phyloP scores from a whole-genome alignment of 2,888 invertebrate genomes.

The Corythucha ciliata region DNA sequence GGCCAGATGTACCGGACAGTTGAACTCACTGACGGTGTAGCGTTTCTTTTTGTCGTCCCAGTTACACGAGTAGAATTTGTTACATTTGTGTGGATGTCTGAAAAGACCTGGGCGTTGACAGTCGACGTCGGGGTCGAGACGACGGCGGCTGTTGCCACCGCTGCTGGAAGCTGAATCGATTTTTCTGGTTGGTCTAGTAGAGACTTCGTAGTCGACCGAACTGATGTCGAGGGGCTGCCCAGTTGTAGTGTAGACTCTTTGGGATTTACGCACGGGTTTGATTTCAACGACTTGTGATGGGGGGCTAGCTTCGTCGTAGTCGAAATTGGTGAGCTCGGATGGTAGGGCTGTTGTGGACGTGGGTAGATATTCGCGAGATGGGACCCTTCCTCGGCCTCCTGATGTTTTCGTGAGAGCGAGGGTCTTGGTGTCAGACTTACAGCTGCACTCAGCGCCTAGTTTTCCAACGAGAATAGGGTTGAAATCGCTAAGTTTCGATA shows the following conservation, averaged over 20 bases:
- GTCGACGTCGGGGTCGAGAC: slow-evolving; percentile 41
- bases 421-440: slow-evolving; percentile 47
- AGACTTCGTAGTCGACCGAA: slow-evolving; percentile 21
- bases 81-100: slow-evolving; percentile 64
- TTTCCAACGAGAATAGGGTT: slow-evolving; percentile 61
- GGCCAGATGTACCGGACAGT: slow-evolving; percentile 67
- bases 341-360: slow-evolving; percentile 27
- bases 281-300: slow-evolving; percentile 29
- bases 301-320: slow-evolving; percentile 22
- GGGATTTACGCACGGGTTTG: slow-evolving; percentile 30
- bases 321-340: slow-evolving; percentile 20
- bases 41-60: slow-evolving; percentile 69
- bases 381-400: slow-evolving; percentile 39
- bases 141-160: not conserved
- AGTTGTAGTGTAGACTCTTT: slow-evolving; percentile 30
- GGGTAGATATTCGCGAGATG: slow-evolving; percentile 27
- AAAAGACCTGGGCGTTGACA: slow-evolving; percentile 49
- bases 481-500: slow-evolving; percentile 53
- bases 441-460: slow-evolving; percentile 63
- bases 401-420: slow-evolving; percentile 44
- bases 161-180: slow-evolving; percentile 11
- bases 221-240: slow-evolving; percentile 18
- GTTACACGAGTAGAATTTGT: slow-evolving; percentile 72
- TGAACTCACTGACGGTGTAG: slow-evolving; percentile 65
- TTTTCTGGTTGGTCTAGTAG: slow-evolving; percentile 21